Evolutionary conservation across 2,113 vertebrate species (phyloP).

Genomic region (Oxyura jamaicensis): DNA sequence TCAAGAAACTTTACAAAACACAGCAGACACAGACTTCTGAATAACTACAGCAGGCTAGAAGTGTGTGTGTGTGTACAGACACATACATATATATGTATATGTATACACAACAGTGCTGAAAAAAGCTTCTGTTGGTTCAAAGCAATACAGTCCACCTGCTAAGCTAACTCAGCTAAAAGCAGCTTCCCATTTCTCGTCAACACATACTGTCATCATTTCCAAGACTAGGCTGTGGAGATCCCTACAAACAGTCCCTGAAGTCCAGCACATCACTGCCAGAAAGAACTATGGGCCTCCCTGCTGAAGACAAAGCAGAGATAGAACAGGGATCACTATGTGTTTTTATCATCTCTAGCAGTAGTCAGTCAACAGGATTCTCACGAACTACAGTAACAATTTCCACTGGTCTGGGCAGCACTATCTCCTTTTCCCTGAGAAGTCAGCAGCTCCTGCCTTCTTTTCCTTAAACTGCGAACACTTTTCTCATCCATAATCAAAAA

Average conservation of each 20-base stretch:
- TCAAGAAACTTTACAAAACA: not conserved
- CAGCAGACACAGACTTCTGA: not conserved
- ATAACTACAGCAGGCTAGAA: not conserved
- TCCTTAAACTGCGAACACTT: not conserved
- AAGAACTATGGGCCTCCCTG: not conserved
- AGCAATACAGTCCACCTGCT: not conserved
- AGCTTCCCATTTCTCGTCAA: not conserved
- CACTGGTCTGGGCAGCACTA: not conserved
- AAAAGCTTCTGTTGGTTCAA: not conserved
- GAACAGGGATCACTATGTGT: not conserved
- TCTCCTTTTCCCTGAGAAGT: not conserved
- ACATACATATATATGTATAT: not conserved
- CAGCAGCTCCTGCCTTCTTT: not conserved
- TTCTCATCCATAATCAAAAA: not conserved
- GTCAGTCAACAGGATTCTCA: not conserved
- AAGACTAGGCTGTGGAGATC: not conserved
- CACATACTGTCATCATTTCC: not conserved
- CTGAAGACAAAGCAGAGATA: not conserved
- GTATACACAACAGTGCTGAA: accelerated
- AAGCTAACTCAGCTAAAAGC: not conserved
- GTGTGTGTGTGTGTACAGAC: accelerated
- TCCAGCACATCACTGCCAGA: not conserved
- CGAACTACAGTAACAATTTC: not conserved
- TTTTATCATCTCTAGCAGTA: not conserved
- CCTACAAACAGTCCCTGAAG: not conserved